phyloP scores from a whole-genome alignment of 2,888 invertebrate genomes.

The Clivina fossor region DNA sequence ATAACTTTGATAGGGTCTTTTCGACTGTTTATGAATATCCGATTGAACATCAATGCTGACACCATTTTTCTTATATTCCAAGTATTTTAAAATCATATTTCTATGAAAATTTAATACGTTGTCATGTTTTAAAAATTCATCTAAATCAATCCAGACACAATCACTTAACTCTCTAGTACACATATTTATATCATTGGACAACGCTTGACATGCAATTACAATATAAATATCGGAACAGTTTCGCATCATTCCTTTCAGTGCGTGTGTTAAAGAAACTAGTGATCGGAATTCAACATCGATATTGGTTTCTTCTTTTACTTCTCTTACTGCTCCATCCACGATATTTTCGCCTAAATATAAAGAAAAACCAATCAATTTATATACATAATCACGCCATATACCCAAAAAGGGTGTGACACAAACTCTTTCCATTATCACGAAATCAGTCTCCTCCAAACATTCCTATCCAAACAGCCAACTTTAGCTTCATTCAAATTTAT shows the following conservation, averaged over 20 bases:
- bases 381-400: too few relatives aligned
- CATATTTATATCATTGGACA: slow-evolving; percentile 63
- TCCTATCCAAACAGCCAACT: too few relatives aligned
- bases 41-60: slow-evolving; percentile 62
- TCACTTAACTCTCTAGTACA: slow-evolving; percentile 77
- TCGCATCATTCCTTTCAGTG: slow-evolving; percentile 72
- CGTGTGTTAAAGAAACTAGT: slow-evolving; percentile 76
- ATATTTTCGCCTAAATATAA: slow-evolving; percentile 73
- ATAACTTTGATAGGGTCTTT: slow-evolving; percentile 53
- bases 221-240: slow-evolving; percentile 90
- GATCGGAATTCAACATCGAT: slow-evolving; percentile 74
- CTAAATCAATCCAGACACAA: slow-evolving; percentile 80
- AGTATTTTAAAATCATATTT: slow-evolving; percentile 65
- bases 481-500: too few relatives aligned
- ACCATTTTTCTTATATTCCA: slow-evolving; percentile 65
- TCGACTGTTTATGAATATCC: slow-evolving; percentile 54
- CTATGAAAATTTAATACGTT: slow-evolving; percentile 73
- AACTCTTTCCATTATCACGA: too few relatives aligned
- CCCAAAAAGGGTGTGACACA: too few relatives aligned
- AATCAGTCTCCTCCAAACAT: too few relatives aligned
- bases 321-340: slow-evolving; percentile 77
- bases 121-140: slow-evolving; percentile 70
- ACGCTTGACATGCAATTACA: slow-evolving; percentile 71
- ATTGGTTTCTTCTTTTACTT: slow-evolving; percentile 90
- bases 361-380: neutral